Percentiles rank a stretch among this genome's conserved stretches.
Conservation (phyloP, 64 coral and sea anemone species). For the Montipora foliosa region DNA sequence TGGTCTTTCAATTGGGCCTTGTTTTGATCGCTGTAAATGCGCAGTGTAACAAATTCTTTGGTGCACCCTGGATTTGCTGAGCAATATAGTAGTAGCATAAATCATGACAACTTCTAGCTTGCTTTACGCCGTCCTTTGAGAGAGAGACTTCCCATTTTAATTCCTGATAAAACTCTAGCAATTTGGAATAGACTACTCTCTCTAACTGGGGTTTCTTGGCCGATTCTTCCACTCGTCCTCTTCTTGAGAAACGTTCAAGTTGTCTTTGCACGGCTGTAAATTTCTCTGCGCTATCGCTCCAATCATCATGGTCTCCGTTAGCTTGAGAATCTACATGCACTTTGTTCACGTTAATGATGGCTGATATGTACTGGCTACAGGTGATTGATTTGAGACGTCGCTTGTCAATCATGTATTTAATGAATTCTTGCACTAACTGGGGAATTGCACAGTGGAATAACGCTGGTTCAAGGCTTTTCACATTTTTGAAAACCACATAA, state of each 20-base stretch:
- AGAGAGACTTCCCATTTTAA: background rate
- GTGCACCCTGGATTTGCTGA: background rate
- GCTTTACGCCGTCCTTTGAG: background rate
- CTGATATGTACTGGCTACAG: too few relatives aligned
- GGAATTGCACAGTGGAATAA: too few relatives aligned
- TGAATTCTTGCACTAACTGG: too few relatives aligned
- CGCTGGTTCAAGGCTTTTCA: too few relatives aligned
- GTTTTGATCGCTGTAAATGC: background rate
- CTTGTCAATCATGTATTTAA: too few relatives aligned
- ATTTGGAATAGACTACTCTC: background rate
- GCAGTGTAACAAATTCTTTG: background rate
- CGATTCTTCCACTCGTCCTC: background rate
- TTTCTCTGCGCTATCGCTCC: background rate
- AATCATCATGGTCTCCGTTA: too few relatives aligned
- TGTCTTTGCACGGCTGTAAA: background rate
- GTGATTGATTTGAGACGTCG: too few relatives aligned
- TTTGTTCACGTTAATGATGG: too few relatives aligned
- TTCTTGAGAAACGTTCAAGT: background rate
- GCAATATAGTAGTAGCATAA: background rate
- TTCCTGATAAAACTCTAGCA: background rate
- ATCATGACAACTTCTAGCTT: background rate
- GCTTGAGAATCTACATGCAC: too few relatives aligned
- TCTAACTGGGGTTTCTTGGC: background rate
- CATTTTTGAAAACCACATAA: too few relatives aligned
- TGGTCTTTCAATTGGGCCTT: background rate